These are phyloP conservation scores for Chlamydotis undulata DNA, from an alignment of 2,113 vertebrate genomes.

Conservation along the genomic window DNA sequence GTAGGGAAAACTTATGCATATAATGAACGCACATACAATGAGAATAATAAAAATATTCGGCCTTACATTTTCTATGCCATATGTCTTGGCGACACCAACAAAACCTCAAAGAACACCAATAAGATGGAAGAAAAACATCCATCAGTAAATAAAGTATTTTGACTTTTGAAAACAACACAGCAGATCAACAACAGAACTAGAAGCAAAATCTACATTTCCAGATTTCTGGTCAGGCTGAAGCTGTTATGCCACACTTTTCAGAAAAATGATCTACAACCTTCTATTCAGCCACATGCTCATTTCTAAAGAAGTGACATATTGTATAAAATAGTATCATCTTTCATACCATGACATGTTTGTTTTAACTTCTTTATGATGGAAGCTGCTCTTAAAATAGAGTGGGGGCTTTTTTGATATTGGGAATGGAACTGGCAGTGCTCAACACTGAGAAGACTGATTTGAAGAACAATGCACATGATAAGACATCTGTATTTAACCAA, in stretches of 20 bases:
- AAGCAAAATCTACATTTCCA: background rate
- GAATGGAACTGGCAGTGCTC: background rate
- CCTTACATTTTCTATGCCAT: background rate
- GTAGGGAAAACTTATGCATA: background rate
- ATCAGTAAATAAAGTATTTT: background rate
- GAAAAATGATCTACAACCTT: background rate
- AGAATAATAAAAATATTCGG: background rate
- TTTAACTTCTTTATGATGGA: background rate
- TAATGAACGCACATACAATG: background rate
- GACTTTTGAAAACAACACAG: background rate
- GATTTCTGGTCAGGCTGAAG: background rate
- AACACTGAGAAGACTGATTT: background rate
- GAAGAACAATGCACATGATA: background rate
- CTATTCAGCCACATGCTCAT: background rate
- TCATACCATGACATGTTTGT: background rate
- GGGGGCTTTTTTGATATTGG: background rate
- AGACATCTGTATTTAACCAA: background rate
- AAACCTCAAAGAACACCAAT: background rate
- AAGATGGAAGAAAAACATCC: background rate
- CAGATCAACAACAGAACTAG: background rate
- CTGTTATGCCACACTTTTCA: background rate
- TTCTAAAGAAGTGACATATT: background rate
- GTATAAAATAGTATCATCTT: background rate
- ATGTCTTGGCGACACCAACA: background rate
- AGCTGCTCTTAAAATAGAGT: background rate